Conservation (phyloP, 2,113 vertebrate genomes). For the Suricata suricatta region DNA sequence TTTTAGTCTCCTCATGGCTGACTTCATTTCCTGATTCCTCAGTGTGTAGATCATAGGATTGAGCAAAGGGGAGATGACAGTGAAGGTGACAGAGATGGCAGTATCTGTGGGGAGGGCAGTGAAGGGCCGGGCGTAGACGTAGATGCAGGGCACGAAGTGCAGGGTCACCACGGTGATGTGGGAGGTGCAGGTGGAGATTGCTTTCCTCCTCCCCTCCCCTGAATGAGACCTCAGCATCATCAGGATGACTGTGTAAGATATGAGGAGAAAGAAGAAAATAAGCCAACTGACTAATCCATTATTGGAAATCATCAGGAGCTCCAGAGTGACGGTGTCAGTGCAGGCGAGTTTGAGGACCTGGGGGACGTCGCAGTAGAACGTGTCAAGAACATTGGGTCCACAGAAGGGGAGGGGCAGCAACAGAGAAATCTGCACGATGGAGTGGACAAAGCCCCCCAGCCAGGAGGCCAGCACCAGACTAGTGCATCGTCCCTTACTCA, state of each 20-base stretch:
- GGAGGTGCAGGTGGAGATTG: conserved; percentile 42
- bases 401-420: conserved; percentile 62
- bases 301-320: conserved; percentile 64
- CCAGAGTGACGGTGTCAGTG: conserved; percentile 31
- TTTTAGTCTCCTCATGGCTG: conserved; percentile 29
- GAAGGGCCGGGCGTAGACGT: conserved; percentile 34
- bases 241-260: conserved; percentile 65
- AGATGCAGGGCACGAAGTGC: conserved; percentile 43
- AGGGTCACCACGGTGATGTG: conserved; percentile 32
- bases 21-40: conserved; percentile 51
- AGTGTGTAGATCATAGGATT: conserved; percentile 52
- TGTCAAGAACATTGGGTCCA: conserved; percentile 66
- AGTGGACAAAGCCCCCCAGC: conserved; percentile 64
- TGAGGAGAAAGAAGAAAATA: conserved; percentile 56
- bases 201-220: conserved; percentile 51
- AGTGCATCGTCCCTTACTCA: conserved; percentile 16
- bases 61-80: conserved; percentile 31
- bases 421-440: conserved; percentile 44
- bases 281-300: conserved; percentile 4
- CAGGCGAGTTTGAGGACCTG: conserved; percentile 64
- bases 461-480: conserved; percentile 13
- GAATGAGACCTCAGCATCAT: conserved; percentile 42
- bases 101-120: background rate
- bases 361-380: conserved; percentile 69
- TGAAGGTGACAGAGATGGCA: background rate